Percentiles rank a stretch among this genome's conserved stretches.
Evolutionary conservation across 2,888 invertebrate genomes (phyloP).

Genomic region (Mimas tiliae): DNA sequence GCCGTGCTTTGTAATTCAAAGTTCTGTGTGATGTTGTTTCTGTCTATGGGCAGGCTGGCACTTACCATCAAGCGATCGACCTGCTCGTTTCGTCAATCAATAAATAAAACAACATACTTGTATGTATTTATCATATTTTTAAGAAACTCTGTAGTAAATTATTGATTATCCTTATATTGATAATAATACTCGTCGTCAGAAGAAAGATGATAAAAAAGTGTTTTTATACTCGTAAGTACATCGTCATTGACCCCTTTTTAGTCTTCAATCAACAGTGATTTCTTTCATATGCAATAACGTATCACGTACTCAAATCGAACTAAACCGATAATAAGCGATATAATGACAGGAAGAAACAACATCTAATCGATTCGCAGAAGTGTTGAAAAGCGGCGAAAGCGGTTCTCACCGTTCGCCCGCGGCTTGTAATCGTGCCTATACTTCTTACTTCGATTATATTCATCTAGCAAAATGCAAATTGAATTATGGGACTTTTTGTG

Average conservation of each 20-base stretch:
- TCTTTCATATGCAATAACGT: background rate
- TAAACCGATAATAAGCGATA: conserved; percentile 52
- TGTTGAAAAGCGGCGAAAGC: conserved; percentile 82
- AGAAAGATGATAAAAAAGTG: too few relatives aligned
- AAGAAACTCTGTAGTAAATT: too few relatives aligned
- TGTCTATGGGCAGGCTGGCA: too few relatives aligned
- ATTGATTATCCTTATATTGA: too few relatives aligned
- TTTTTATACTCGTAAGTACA: background rate
- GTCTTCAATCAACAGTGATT: background rate
- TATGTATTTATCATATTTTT: too few relatives aligned
- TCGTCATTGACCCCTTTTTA: background rate
- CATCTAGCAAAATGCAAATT: conserved; percentile 84
- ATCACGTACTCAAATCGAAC: conserved; percentile 30
- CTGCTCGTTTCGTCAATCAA: too few relatives aligned
- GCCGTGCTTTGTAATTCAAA: too few relatives aligned
- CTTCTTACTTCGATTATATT: conserved; percentile 72
- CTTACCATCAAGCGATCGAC: too few relatives aligned
- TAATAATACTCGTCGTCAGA: too few relatives aligned
- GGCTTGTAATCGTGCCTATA: conserved; percentile 70
- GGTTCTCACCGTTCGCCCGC: conserved; percentile 74
- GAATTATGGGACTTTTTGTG: conserved; percentile 84
- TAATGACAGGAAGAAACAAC: conserved; percentile 65
- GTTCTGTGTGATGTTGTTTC: too few relatives aligned
- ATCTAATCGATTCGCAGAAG: conserved; percentile 80
- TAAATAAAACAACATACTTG: too few relatives aligned